Evolutionary conservation across 2,797 vertebrate genomes (phyloP), one percentile per base, ranked within the genome.

Genomic region (Kryptolebias ocellatus): DNA sequence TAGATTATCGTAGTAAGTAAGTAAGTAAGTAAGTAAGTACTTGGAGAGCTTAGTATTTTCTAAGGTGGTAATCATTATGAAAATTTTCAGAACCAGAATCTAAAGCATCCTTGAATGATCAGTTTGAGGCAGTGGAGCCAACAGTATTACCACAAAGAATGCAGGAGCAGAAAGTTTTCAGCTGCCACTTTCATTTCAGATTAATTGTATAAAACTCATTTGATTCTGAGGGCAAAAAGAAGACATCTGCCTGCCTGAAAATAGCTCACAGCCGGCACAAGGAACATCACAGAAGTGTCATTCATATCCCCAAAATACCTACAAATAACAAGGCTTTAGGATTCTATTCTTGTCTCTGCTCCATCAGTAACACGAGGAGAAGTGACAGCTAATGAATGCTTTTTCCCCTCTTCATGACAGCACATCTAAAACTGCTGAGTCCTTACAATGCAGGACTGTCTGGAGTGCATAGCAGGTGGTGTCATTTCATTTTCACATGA

Each of bases 341-440:
- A 59, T 83, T 50, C 77, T 88, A 83, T 85, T 85, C 73, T 66
- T 74, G 71, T 79, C 71, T 63, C 37, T 9, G 50, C 58, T 72
- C 52, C 54, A 74, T 80, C 69, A 70, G 58, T 71, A 83, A 52
- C 74, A 67, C 39, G 4, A 57, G 59, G 53, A 68, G 55, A 5
- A 62, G 62, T 78, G 79, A 68, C 78, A 80, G 58, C 44, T 63
- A 73, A 79, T 60, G 47, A 77, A 61, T 63, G 44, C 37, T n/a
- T 16, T 29, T 55, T 73, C 60, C 63, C n/a, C 51, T 44, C 68
- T 44, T 29, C 34, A 37, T 57, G 69, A 76, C 69, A 67, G 60
- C 58, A 54, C 46, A 42, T 70, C 56, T 58, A 18, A 60, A 78
- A 72, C 46, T 53, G 69, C 65, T 61, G 52, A 59, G 66, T 74